Base-by-base conservation (phyloP, 2,113 vertebrate species). In the Neotoma lepida region DNA sequence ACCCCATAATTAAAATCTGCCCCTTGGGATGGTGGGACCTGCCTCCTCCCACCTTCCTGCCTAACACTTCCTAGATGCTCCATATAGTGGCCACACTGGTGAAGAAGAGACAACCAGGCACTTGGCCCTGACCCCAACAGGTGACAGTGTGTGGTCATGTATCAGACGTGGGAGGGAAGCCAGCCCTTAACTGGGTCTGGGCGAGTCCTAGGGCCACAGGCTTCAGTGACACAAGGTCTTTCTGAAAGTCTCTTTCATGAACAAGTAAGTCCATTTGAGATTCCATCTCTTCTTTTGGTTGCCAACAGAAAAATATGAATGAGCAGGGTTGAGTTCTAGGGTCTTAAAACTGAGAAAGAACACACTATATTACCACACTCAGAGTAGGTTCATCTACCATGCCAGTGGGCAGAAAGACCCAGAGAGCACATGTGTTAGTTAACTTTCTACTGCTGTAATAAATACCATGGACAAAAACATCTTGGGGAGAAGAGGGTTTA, bases 271-370 rank as follows among this genome's bases (percentile, higher is more conserved):
- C 24, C 54, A 66, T 86, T 58, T 70, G 58, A 84, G 44, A 88
- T 89, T 92, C 66, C 74, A 1, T 64, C 44, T 90, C 80, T 49
- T 88, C 54, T 82, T 89, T 20, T 39, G 26, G 26, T 77, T 1
- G 2, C 35, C 39, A 86, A 86, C 33, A 84, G 87, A 70, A 89
- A 73, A 88, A 86, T 41, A 26, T 7, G 8, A 91, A 20, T 12
- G 14, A 63, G 3, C 30, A 86, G 61, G 49, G 26, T 68, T 92
- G 87, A 84, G n/a, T 78, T 82, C 78, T 82, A 90, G 14, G 76
- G 58, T 46, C 71, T 95, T 82, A 87, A 80, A 87, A 91, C 2
- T 78, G 41, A 94, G 56, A 63, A 49, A 39, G 56, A 76, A 12
- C 54, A 39, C 14, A 0, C 15, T 39, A 68, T 64, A 20, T 3